Base-by-base conservation (phyloP, 37 sponge, comb jelly and placozoan species). In the Hormiphora californensis region DNA sequence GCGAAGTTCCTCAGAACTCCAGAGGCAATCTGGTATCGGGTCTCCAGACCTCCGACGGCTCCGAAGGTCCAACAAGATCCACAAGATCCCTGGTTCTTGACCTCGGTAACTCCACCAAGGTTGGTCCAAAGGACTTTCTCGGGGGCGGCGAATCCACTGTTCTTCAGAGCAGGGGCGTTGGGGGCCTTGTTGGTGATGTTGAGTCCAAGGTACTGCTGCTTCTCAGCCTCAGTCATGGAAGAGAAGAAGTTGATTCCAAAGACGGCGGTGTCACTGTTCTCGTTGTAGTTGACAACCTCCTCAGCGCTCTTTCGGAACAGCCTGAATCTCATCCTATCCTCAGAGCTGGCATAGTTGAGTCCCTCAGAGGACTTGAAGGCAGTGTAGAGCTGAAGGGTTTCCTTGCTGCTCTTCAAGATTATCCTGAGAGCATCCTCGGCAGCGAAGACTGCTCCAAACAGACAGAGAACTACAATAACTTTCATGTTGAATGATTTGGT, bases 11-110 rank as follows among this genome's bases (percentile, higher is more conserved):
- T 57, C 61, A 57, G 61, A 5, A 28, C 27, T 5, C 61, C 61
- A 12, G 61, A 57, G n/a, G 4, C n/a, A 4, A 19, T 30, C 61
- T 57, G n/a, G 61, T 57, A 57, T 15, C 61, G n/a, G 61, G 61
- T 21, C 61, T 57, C 61, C 61, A 57, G 61, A 57, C 61, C 61
- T 57, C 61, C 61, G 4, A 57, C 61, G 7, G 61, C 61, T 57
- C 61, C 61, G 3, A 5, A 57, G 7, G 61, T 57, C 61, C 61
- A 57, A 30, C 61, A 57, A 57, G 61, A 57, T 21, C 61, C 61
- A 30, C 61, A 57, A 12, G 4, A 4, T 30, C 61, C 61, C n/a
- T 57, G 61, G 61, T 57, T 57, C 5, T 28, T 19, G 23, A 57
- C 61, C 61, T 57, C 61, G 3, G 61, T 57, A 12, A 57, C 61